Evolutionary conservation across 1,140 invertebrate genomes (phyloP), one percentile per base, ranked within the genome.

Genomic region (Plodia interpunctella): DNA sequence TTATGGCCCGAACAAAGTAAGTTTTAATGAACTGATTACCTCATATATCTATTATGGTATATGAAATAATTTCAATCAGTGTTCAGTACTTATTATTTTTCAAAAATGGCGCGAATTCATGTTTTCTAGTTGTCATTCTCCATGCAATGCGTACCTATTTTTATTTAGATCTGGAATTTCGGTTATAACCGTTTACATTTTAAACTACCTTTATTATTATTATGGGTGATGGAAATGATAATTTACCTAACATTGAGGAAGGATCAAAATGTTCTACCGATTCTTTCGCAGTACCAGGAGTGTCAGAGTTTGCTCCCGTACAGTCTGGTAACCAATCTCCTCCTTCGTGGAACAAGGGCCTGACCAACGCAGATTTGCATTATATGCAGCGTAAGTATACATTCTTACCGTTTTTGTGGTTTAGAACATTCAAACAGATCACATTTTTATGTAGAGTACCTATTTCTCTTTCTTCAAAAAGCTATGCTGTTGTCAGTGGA

Each of bases 1-100:
- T 83, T 98, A 74, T 98, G 97, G 97, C 97, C 97, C 49, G 96
- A 98, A 90, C 95, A 96, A 91, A 96, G 96, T 97, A 92, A 94
- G 92, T 90, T 51, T 2, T 11, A 51, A 3, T 51, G 49, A 15
- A 11, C 17, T 51, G 20, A 0, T 51, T 3, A 13, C 50, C 15
- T 49, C 18, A 4, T 11, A 5, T 35, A 20, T n/a, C 30, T 8
- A 60, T 53, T 38, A 25, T 25, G 6, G 2, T 25, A 25, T 25
- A 25, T 25, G 2, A 6, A 25, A 25, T 25, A 25, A 25, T 25
- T 25, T 25, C 21, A 25, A 25, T 25, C 21, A 2, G 21, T 38
- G 30, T 56, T 49, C 35, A 53, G 49, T 52, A n/a, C n/a, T n/a
- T n/a, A 28, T 62, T 60, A 50, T 67, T 75, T 83, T 88, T 87